Percentiles rank a stretch among this genome's conserved stretches.
Evolutionary conservation across 2,888 invertebrate species (phyloP).

Genomic region (Campoplex nolae): DNA sequence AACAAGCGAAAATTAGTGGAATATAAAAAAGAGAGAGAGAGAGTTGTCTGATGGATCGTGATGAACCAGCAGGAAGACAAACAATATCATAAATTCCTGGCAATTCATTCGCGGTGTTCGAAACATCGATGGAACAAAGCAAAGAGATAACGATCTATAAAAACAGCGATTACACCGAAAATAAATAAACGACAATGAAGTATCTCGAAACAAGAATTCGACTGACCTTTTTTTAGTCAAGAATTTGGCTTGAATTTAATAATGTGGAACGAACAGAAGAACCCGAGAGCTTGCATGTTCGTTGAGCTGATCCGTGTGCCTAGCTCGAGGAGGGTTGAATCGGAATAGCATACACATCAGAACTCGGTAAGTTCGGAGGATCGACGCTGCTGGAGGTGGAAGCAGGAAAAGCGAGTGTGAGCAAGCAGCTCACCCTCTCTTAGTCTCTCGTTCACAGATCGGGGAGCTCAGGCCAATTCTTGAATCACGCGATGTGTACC

Average conservation of each 20-base stretch:
- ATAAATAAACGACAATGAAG: constrained; percentile 28
- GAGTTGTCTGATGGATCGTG: constrained; percentile 30
- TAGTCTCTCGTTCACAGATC: constrained; percentile 67
- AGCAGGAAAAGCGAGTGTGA: constrained; percentile 55
- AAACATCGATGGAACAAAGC: neutral
- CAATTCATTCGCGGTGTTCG: neutral
- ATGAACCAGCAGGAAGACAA: neutral
- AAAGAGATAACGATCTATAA: neutral
- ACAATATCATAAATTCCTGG: constrained; percentile 55
- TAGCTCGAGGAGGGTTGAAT: constrained; percentile 35
- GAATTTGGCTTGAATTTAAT: constrained; percentile 50
- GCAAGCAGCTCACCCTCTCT: constrained; percentile 58
- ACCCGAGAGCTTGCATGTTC: constrained; percentile 60
- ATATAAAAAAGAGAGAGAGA: constrained; percentile 16
- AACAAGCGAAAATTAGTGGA: constrained; percentile 27
- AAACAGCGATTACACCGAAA: neutral
- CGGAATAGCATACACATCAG: constrained; percentile 39
- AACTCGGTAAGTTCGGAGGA: constrained; percentile 47
- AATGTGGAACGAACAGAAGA: constrained; percentile 51
- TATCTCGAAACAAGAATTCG: constrained; percentile 14
- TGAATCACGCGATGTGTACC: constrained; percentile 79
- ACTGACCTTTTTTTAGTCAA: constrained; percentile 20
- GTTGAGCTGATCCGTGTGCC: constrained; percentile 50
- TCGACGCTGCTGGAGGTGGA: constrained; percentile 48
- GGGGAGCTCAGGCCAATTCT: constrained; percentile 71